phyloP scores from a whole-genome alignment of 2,888 invertebrate genomes.

The Drosophila anomalipes region DNA sequence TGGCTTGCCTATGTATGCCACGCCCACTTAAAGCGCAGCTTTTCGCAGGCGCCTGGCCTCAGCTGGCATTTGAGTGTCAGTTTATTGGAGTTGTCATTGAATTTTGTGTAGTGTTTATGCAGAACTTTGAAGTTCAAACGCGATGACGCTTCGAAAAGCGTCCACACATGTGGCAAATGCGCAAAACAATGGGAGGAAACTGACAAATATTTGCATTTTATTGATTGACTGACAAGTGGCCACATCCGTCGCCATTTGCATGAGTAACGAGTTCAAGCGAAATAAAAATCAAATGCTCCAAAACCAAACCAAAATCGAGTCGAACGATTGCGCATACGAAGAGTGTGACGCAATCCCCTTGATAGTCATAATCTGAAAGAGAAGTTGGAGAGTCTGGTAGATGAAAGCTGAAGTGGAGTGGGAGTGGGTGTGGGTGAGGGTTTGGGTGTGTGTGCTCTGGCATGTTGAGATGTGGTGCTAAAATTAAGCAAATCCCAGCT shows the following conservation, averaged over 20 bases:
- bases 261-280: slow-evolving; percentile 27
- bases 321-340: slow-evolving; percentile 49
- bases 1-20: slow-evolving; percentile 17
- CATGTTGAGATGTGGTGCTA: slow-evolving; percentile 46
- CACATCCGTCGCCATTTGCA: slow-evolving; percentile 22
- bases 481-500: slow-evolving; percentile 78
- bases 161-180: slow-evolving; percentile 31
- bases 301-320: slow-evolving; percentile 26
- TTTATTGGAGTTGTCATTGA: slow-evolving; percentile 63
- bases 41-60: slow-evolving; percentile 35
- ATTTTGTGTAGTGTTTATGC: slow-evolving; percentile 72
- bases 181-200: slow-evolving; percentile 55
- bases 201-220: slow-evolving; percentile 74
- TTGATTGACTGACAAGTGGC: slow-evolving; percentile 73
- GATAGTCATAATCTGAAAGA: slow-evolving; percentile 45
- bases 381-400: neutral
- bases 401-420: neutral
- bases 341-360: slow-evolving; percentile 62
- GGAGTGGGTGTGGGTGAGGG: neutral
- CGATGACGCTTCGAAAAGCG: slow-evolving; percentile 9
- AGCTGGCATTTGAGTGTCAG: slow-evolving; percentile 41
- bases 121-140: slow-evolving; percentile 64
- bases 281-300: slow-evolving; percentile 26
- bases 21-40: slow-evolving; percentile 49
- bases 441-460: slow-evolving; percentile 4